Evolutionary conservation across 2,797 vertebrate genomes (phyloP), one percentile per base, ranked within the genome.

Genomic region (Semotilus atromaculatus): DNA sequence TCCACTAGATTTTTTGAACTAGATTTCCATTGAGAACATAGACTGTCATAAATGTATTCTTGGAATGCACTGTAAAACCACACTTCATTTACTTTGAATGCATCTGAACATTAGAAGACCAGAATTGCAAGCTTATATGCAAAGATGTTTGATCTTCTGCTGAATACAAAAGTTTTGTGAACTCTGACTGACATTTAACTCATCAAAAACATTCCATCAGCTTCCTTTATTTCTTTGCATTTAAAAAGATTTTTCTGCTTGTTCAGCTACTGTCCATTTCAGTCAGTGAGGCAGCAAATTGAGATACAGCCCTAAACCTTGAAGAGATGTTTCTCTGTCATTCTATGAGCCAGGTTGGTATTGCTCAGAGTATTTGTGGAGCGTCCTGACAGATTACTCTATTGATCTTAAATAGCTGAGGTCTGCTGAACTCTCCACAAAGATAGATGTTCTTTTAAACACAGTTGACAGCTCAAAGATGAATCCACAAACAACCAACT

Each of bases 321-420:
- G 8, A 84, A 68, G 64, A 70, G 48, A 84, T 77, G 48, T 77
- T 84, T 77, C 62, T 84, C 73, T 70, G 73, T 77, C 73, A 77
- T 67, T 26, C 62, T 68, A 18, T 77, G 60, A 84, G 45, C 64
- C 38, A 10, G 48, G 48, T 29, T 83, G 73, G 11, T 67, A 68
- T 77, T 83, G 73, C 82, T 68, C 21, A 55, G 82, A 68, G 62
- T 67, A 55, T 83, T 76, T 66, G 60, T 75, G 34, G 10, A 31
- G 82, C 26, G 26, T 79, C 75, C 53, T 84, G 83, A 79, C 53
- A 62, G 64, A 84, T 84, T 79, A 78, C 75, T 84, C 51, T 84
- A 84, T 84, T 84, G 83, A 84, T 84, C 66, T 64, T 79, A 23
- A 72, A 23, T 36, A 11, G 36, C 75, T 84, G n/a, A 77, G 73